Evolutionary conservation across 2,888 invertebrate species (phyloP), one percentile per base, ranked within the genome.

Genomic region (Itoplectis maculator): DNA sequence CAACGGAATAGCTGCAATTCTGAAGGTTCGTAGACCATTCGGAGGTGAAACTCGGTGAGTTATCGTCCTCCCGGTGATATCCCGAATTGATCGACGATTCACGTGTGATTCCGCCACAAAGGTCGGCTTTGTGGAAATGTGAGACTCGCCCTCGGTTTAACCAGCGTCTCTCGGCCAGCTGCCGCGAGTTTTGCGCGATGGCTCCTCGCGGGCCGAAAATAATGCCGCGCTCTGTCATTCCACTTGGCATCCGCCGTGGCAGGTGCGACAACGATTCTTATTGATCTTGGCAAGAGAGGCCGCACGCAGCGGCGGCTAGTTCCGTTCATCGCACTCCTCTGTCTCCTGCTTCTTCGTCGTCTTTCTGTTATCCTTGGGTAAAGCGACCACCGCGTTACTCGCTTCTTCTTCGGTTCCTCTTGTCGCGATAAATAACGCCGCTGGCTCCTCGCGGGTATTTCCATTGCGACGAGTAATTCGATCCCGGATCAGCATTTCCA

Each of bases 221-320:
- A 80, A 70, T 80, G 47, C 56, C 40, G 65, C 47, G 54, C 63
- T 75, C 75, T 35, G 42, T 75, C 75, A 80, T 75, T 69, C 65
- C 40, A 70, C 69, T 80, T 80, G 75, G 70, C 80, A 79, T 74
- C 68, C 45, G 37, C 69, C 37, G 35, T 47, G 61, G 66, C 81
- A 77, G 76, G 72, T 73, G 68, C 23, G 54, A 54, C 76, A 42
- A 61, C 51, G 74, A 75, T 73, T 72, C 59, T 59, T 77, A 81
- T 76, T 81, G 76, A 81, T 81, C 81, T 81, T 81, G 81, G 81
- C 81, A 72, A n/a, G 35, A 77, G 61, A 47, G 35, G 23, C 20
- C 54, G n/a, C n/a, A n/a, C n/a, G n/a, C n/a, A n/a, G n/a, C n/a
- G n/a, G n/a, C n/a, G 13, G 40, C 20, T 40, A 5, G 29, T 54